Evolutionary conservation across 1,140 invertebrate genomes (phyloP), one percentile per base, ranked within the genome.

Genomic region (Heliconius congener): DNA sequence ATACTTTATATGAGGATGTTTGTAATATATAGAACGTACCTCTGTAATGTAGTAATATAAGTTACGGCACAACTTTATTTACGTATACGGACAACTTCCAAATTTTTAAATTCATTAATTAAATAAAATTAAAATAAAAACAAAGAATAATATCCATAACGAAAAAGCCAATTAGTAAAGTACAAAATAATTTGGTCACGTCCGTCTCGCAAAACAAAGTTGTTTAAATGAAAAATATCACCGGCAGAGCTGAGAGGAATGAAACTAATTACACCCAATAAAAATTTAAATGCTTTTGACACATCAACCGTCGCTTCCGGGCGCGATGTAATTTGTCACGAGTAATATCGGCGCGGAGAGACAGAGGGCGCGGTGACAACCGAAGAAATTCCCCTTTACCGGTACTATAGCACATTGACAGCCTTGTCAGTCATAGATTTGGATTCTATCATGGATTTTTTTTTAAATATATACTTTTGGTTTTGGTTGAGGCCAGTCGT

Each of bases 221-320:
- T 66, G 19, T n/a, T 23, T 66, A 66, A 66, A 66, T 66, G 23
- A 66, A 66, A 66, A 66, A 66, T 66, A 66, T 66, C 60, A 30
- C 4, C 60, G 23, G 16, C 18, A 66, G 60, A 72, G 71, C 46
- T 72, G 8, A 19, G 42, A 30, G 70, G 46, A 71, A 55, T 72
- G 13, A 55, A 71, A 71, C 72, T 77, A 79, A 79, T 79, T 76
- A 82, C 72, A 50, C 66, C 74, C 57, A 75, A 77, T 71, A 71
- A 82, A 77, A 82, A 77, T 79, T 82, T 82, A 79, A 82, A 76
- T 74, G 81, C 81, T 82, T 81, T 84, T 83, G 79, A 81, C 77
- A 81, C 78, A 81, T 82, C 81, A 80, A 72, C 74, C 81, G 76
- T 84, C 83, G 78, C 60, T 84, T 81, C 81, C 73, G 80, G 73